phyloP scores from a whole-genome alignment of 2,113 vertebrate species.

The Pteronura brasiliensis region DNA sequence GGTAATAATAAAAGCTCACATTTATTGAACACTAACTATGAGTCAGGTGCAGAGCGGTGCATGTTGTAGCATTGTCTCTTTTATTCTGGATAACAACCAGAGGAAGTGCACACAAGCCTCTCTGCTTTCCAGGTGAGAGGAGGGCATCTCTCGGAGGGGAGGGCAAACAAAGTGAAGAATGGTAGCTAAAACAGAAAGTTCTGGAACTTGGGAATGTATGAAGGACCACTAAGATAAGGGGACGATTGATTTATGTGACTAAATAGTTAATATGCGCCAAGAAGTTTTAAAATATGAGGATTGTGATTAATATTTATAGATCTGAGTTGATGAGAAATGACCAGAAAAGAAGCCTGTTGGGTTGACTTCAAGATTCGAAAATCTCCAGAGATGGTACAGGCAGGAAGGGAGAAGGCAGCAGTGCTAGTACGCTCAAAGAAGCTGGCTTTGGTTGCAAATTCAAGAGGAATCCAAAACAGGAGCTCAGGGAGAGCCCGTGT shows the following conservation, averaged over 20 bases:
- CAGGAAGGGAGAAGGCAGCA: background rate
- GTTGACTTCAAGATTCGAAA: constrained; percentile 26
- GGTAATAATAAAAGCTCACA: constrained; percentile 68
- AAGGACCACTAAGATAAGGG: constrained; percentile 66
- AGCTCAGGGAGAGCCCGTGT: background rate
- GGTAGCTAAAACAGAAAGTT: constrained; percentile 56
- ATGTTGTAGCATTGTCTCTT: background rate
- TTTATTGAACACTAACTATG: constrained; percentile 51
- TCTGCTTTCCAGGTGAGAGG: background rate
- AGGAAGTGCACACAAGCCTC: too few relatives aligned
- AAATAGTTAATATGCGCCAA: constrained; percentile 73
- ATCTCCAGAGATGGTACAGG: background rate
- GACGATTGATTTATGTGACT: constrained; percentile 73
- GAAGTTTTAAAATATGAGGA: constrained; percentile 70
- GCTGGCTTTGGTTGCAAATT: background rate
- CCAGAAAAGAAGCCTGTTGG: constrained; percentile 49
- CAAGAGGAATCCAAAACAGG: background rate
- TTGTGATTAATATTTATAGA: constrained; percentile 77
- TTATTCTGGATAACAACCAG: background rate
- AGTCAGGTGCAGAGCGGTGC: background rate
- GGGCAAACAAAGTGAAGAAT: background rate
- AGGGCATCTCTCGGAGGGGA: background rate
- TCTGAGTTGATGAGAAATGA: constrained; percentile 68
- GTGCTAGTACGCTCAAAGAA: background rate
- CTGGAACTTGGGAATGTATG: constrained; percentile 50